phyloP scores from a whole-genome alignment of 2,113 vertebrate genomes.

The Gulo gulo region DNA sequence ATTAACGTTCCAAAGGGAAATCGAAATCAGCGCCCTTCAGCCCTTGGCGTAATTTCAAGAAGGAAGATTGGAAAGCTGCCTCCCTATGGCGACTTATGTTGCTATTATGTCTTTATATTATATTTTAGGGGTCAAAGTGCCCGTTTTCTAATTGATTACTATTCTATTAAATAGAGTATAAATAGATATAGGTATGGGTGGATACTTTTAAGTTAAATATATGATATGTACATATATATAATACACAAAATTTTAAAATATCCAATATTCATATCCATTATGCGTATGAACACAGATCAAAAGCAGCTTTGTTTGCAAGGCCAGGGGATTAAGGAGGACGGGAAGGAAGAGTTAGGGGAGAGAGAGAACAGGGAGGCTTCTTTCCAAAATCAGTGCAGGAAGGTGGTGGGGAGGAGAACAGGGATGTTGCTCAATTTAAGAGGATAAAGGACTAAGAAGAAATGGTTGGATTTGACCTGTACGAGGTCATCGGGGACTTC shows the following conservation, averaged over 20 bases:
- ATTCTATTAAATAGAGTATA: neutral
- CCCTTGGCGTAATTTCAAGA: neutral
- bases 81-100: neutral
- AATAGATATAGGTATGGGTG: neutral
- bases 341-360: neutral
- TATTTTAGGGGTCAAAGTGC: neutral
- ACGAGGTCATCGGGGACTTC: neutral
- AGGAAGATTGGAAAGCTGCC: neutral
- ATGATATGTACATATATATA: neutral
- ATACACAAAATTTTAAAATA: neutral
- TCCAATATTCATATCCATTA: neutral
- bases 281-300: too few species aligned
- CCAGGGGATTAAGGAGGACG: neutral
- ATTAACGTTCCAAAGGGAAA: neutral
- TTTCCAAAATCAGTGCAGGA: neutral
- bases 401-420: rapidly evolving
- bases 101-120: neutral
- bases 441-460: neutral
- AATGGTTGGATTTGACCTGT: neutral
- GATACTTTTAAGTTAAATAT: neutral
- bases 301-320: neutral
- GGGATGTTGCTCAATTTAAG: neutral
- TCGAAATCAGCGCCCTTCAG: neutral
- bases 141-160: neutral
- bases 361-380: neutral